These are phyloP conservation scores for Hydractinia symbiolongicarpus DNA, from an alignment of 30 jellyfish, hydroid and myxozoan genomes.

Conservation along the genomic window DNA sequence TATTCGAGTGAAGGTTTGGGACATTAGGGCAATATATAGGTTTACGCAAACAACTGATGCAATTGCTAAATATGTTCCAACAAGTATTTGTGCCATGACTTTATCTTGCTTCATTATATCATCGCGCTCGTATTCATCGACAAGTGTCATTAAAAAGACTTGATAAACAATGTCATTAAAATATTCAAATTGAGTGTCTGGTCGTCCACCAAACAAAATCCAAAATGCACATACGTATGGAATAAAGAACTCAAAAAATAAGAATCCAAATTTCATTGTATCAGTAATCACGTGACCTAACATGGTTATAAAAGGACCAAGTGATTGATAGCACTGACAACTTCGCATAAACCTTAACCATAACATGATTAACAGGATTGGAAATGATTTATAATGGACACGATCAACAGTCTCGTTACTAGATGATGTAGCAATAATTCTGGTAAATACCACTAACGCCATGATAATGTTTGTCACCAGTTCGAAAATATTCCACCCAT, in stretches of 20 bases:
- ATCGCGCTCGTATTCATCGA: slow-evolving; percentile 84
- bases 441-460: slow-evolving; percentile 68
- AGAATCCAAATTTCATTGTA: slow-evolving; percentile 87
- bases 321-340: slow-evolving; percentile 83
- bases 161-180: slow-evolving; percentile 88
- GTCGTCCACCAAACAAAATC: slow-evolving; percentile 96
- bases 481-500: slow-evolving; percentile 96
- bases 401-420: slow-evolving; percentile 39
- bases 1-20: slow-evolving; percentile 92
- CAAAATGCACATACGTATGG: slow-evolving; percentile 99
- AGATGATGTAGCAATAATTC: slow-evolving; percentile 58
- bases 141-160: slow-evolving; percentile 86
- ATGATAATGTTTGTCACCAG: slow-evolving; percentile 79
- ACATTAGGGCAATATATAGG: slow-evolving; percentile 88
- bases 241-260: slow-evolving; percentile 89
- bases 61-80: slow-evolving; percentile 93
- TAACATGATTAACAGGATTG: slow-evolving; percentile 69
- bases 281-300: slow-evolving; percentile 96
- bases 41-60: slow-evolving; percentile 91
- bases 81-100: slow-evolving; percentile 93
- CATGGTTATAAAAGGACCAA: slow-evolving; percentile 97
- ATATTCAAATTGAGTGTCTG: slow-evolving; percentile 73
- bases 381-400: slow-evolving; percentile 76
- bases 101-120: slow-evolving; percentile 79
- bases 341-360: slow-evolving; percentile 96